Evolutionary conservation across 1,140 invertebrate genomes (phyloP).

Genomic region (Ericerus pela): DNA sequence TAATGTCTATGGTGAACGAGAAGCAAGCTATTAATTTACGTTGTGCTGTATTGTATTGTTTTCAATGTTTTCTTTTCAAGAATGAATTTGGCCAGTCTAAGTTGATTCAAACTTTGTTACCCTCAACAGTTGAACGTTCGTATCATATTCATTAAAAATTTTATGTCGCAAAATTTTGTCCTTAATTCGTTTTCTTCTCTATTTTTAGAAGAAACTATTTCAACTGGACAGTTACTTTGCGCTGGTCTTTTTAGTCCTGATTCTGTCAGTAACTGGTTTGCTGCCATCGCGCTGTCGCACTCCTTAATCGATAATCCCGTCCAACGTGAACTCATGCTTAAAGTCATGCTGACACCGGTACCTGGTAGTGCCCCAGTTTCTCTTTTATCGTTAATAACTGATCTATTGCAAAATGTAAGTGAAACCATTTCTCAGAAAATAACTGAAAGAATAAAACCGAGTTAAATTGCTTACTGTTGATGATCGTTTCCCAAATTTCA

Average conservation of each 20-base stretch:
- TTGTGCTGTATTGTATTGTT: constrained; percentile 92
- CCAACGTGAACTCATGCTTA: constrained; percentile 83
- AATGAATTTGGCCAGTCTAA: constrained; percentile 79
- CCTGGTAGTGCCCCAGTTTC: constrained; percentile 70
- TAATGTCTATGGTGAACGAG: constrained; percentile 99
- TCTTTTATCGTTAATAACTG: constrained; percentile 71
- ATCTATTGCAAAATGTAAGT: constrained; percentile 58
- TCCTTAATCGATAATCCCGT: constrained; percentile 72
- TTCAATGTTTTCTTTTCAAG: constrained; percentile 88
- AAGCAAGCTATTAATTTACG: constrained; percentile 85
- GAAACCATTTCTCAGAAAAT: neutral
- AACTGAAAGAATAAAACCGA: neutral
- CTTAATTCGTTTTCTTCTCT: neutral
- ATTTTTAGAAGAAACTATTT: constrained; percentile 37
- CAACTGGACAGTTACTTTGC: constrained; percentile 79
- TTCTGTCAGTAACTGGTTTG: constrained; percentile 93
- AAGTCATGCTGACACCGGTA: constrained; percentile 79
- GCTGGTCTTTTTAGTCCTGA: constrained; percentile 83
- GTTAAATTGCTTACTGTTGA: neutral
- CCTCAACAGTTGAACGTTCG: constrained; percentile 57
- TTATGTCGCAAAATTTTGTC: neutral
- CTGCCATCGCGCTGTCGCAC: constrained; percentile 78
- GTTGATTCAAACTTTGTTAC: constrained; percentile 80
- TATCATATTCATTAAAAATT: neutral
- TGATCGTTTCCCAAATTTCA: neutral